These are phyloP conservation scores for Bombus superbus DNA, from an alignment of 1,140 invertebrate species.

Conservation along the genomic window DNA sequence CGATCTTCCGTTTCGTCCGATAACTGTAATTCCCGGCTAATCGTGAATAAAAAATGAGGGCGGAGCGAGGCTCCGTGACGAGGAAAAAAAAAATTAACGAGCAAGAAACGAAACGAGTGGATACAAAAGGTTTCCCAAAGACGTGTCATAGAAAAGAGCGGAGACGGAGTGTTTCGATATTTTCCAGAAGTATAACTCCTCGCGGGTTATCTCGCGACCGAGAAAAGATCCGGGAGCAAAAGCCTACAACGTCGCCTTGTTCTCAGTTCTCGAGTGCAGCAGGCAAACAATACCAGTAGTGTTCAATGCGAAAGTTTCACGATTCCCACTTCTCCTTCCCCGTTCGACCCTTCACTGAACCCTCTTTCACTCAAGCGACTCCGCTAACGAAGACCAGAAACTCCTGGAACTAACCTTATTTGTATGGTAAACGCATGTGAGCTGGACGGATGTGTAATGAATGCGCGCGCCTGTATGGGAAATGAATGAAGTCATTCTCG, in stretches of 20 bases:
- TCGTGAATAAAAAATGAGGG: not conserved
- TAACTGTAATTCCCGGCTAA: not conserved
- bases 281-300: slow-evolving; percentile 69
- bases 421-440: slow-evolving; percentile 55
- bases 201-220: slow-evolving; percentile 50
- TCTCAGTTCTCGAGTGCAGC: slow-evolving; percentile 48
- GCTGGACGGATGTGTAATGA: slow-evolving; percentile 24
- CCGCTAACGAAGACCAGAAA: slow-evolving; percentile 74
- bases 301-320: slow-evolving; percentile 69
- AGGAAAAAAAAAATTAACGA: not conserved
- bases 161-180: slow-evolving; percentile 14
- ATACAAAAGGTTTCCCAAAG: not conserved
- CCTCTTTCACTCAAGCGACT: slow-evolving; percentile 63
- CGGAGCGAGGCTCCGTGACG: too few species aligned
- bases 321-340: slow-evolving; percentile 55
- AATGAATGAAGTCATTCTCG: slow-evolving; percentile 67
- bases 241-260: slow-evolving; percentile 68
- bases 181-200: slow-evolving; percentile 39
- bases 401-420: slow-evolving; percentile 57
- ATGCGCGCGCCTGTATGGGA: slow-evolving; percentile 45
- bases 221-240: slow-evolving; percentile 62
- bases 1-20: not conserved
- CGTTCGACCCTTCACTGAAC: slow-evolving; percentile 59
- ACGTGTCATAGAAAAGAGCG: too few species aligned
- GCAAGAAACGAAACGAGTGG: too few species aligned